Conservation (phyloP, 2,797 vertebrate species). For the Clamator glandarius region DNA sequence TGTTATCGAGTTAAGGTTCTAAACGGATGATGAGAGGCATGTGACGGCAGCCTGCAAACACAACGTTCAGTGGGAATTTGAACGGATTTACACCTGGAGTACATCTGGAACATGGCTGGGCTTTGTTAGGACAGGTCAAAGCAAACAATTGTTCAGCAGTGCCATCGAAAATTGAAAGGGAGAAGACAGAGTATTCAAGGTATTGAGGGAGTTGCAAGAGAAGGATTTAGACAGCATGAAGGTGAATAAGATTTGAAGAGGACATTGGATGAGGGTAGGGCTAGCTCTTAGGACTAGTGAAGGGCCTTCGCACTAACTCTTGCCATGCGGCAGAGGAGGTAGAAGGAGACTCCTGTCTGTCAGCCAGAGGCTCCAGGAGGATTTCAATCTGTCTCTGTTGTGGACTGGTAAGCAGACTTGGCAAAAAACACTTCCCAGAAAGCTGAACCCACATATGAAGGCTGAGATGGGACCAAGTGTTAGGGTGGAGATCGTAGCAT, state of each 20-base stretch:
- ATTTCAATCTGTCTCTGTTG: not conserved
- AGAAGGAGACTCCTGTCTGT: not conserved
- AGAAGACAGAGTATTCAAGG: not conserved
- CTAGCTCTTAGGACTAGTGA: not conserved
- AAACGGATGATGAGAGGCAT: not conserved
- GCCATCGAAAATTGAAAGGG: not conserved
- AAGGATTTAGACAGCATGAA: not conserved
- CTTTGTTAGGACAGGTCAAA: not conserved
- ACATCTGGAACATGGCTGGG: not conserved
- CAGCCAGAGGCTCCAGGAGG: not conserved
- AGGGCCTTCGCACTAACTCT: not conserved
- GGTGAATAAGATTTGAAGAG: not conserved
- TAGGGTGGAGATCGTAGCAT: not conserved
- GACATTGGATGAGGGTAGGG: not conserved
- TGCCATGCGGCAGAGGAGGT: not conserved
- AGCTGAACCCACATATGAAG: not conserved
- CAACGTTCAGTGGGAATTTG: not conserved
- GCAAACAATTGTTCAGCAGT: not conserved
- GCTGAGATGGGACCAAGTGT: not conserved
- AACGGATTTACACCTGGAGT: not conserved
- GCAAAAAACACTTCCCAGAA: not conserved
- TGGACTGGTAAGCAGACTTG: not conserved
- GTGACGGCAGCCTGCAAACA: not conserved
- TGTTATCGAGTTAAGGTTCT: not conserved
- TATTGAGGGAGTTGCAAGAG: not conserved